phyloP scores from a whole-genome alignment of 2,888 invertebrate species.

The Thereva nobilitata region DNA sequence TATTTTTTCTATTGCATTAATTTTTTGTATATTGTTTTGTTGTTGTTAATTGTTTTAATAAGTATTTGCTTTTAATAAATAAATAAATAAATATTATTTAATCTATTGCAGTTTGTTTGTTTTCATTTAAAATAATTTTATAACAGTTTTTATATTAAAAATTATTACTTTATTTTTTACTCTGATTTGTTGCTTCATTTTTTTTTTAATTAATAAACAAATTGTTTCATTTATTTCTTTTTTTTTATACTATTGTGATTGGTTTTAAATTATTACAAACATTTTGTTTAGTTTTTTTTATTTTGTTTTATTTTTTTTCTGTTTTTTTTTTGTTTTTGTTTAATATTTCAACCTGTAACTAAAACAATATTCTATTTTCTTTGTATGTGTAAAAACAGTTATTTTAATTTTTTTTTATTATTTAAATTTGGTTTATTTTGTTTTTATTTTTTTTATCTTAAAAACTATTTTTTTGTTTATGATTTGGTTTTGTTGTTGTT shows the following conservation, averaged over 20 bases:
- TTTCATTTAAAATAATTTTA: conserved; percentile 26
- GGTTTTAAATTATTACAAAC: conserved; percentile 7
- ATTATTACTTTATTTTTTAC: conserved; percentile 16
- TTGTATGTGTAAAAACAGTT: conserved; percentile 25
- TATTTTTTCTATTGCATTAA: conserved; percentile 18
- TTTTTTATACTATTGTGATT: conserved; percentile 22
- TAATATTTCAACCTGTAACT: conserved; percentile 33
- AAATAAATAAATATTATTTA: conserved; percentile 12
- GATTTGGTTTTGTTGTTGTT: not conserved
- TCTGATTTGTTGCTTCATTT: not conserved
- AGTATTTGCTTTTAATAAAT: too few relatives aligned
- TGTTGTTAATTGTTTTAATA: not conserved
- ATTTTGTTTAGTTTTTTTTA: conserved; percentile 18
- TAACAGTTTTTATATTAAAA: conserved; percentile 30
- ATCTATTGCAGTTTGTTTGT: conserved; percentile 23
- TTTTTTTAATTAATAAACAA: conserved; percentile 9
- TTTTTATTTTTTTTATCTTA: conserved; percentile 8
- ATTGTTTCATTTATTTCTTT: conserved; percentile 18
- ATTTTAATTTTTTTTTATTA: too few relatives aligned
- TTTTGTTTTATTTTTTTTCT: conserved; percentile 26
- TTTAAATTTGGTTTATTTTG: conserved; percentile 3
- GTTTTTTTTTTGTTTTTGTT: conserved; percentile 9
- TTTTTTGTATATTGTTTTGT: conserved; percentile 23
- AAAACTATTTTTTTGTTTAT: conserved; percentile 29
- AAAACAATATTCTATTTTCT: conserved; percentile 34